Evolutionary conservation across 1,140 invertebrate species (phyloP).

Genomic region (Macrostomum lignano): DNA sequence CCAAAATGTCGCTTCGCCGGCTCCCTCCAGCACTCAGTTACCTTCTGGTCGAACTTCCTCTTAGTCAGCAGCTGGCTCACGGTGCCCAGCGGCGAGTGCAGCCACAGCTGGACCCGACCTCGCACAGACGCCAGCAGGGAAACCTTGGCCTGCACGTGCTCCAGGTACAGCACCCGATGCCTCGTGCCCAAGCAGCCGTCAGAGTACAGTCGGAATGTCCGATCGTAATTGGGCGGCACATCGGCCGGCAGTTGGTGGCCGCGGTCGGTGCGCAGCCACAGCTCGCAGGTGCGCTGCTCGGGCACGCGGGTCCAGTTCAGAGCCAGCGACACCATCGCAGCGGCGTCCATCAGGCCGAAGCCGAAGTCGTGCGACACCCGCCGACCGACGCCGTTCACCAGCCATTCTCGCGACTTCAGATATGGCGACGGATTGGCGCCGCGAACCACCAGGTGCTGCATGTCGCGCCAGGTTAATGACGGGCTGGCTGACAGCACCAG

Average conservation of each 20-base stretch:
- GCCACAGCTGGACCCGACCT: conserved; percentile 5
- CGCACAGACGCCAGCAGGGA: conserved; percentile 19
- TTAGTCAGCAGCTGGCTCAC: conserved; percentile 8
- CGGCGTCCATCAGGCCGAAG: conserved; percentile 75
- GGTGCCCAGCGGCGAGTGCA: conserved; percentile 9
- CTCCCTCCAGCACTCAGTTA: too few species aligned
- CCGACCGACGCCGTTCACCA: conserved; percentile 40
- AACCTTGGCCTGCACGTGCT: conserved; percentile 46
- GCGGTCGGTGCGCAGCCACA: neutral
- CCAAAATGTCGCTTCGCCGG: too few species aligned
- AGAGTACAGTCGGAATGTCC: neutral
- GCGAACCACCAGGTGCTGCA: conserved; percentile 53
- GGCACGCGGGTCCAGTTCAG: conserved; percentile 55
- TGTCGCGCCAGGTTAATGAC: conserved; percentile 72
- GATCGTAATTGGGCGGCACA: neutral
- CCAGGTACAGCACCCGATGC: conserved; percentile 36
- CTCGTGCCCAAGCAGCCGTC: conserved; percentile 5
- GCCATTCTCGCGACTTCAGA: conserved; percentile 33
- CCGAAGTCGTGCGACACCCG: conserved; percentile 26
- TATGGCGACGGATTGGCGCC: neutral
- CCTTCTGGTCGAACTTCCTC: too few species aligned
- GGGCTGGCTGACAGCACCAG: conserved; percentile 76
- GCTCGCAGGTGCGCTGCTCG: conserved; percentile 55
- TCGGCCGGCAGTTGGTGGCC: too few species aligned
- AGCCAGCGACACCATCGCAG: conserved; percentile 61